Evolutionary conservation across 2,888 invertebrate species (phyloP), one percentile per base, ranked within the genome.

Genomic region (Melanophora roralis): DNA sequence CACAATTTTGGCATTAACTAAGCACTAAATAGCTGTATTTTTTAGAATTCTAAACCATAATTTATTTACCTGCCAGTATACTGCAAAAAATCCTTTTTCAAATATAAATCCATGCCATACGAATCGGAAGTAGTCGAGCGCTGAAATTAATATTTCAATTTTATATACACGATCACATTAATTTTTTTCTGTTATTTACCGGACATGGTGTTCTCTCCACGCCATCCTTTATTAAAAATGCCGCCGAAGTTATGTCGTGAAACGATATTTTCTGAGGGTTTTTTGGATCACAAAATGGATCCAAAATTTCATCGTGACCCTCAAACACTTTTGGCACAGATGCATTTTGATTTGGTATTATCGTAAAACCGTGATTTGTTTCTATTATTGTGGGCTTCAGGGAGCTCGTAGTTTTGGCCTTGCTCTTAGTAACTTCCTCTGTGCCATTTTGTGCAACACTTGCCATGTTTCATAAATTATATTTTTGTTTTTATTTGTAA

Each of bases 11-110:
- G n/a, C n/a, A n/a, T n/a, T n/a, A n/a, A n/a, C n/a, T n/a, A n/a
- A n/a, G n/a, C n/a, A n/a, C n/a, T n/a, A n/a, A n/a, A n/a, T n/a
- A n/a, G n/a, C n/a, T n/a, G n/a, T n/a, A n/a, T n/a, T n/a, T n/a
- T n/a, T n/a, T n/a, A n/a, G n/a, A n/a, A n/a, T n/a, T n/a, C n/a
- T n/a, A n/a, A n/a, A n/a, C n/a, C n/a, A n/a, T n/a, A n/a, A n/a
- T 86, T 87, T 51, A 8, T 14, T 68, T 90, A 96, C 96, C 97
- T 98, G 88, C 98, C 98, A n/a, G 98, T 98, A 82, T 93, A 94
- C 90, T 98, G 98, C 12, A 97, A 92, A 88, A 96, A 98, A 89
- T 98, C 98, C 88, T 97, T 97, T 90, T 98, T 98, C 84, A 98
- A 92, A 89, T 93, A 98, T 82, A 98, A 92, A 36, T 97, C 95